phyloP scores from a whole-genome alignment of 2,888 invertebrate genomes.

The Acrobasis repandana region DNA sequence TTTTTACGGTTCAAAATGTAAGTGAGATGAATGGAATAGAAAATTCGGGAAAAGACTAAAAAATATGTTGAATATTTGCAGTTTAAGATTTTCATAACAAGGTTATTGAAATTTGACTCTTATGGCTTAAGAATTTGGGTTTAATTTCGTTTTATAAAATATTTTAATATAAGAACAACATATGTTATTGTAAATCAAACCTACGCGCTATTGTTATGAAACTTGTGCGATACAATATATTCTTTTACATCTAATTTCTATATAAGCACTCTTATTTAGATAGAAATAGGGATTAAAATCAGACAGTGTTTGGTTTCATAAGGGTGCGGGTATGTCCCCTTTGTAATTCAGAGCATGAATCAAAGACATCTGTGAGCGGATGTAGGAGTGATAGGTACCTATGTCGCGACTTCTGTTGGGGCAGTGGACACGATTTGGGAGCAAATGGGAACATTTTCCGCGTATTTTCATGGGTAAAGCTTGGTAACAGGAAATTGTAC shows the following conservation, averaged over 20 bases:
- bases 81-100: neutral
- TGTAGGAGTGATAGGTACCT: slow-evolving; percentile 32
- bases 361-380: slow-evolving; percentile 46
- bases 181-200: slow-evolving; percentile 40
- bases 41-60: neutral
- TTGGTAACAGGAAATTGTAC: neutral
- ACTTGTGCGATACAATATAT: slow-evolving; percentile 8
- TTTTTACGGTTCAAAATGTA: neutral
- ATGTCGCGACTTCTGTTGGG: slow-evolving; percentile 27
- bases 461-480: neutral
- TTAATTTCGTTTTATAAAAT: neutral
- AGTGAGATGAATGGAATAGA: too few species aligned
- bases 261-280: neutral
- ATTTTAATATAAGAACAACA: slow-evolving; percentile 14
- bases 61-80: neutral
- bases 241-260: neutral
- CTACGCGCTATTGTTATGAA: slow-evolving; percentile 34
- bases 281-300: neutral
- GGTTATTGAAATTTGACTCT: neutral
- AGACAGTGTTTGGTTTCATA: neutral
- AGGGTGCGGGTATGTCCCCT: slow-evolving; percentile 18
- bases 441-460: neutral
- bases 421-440: slow-evolving; percentile 24
- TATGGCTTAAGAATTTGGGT: neutral
- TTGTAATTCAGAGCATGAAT: slow-evolving; percentile 37